These are phyloP conservation scores for Seriola dumerili DNA, from an alignment of 2,113 vertebrate species.

Conservation along the genomic window DNA sequence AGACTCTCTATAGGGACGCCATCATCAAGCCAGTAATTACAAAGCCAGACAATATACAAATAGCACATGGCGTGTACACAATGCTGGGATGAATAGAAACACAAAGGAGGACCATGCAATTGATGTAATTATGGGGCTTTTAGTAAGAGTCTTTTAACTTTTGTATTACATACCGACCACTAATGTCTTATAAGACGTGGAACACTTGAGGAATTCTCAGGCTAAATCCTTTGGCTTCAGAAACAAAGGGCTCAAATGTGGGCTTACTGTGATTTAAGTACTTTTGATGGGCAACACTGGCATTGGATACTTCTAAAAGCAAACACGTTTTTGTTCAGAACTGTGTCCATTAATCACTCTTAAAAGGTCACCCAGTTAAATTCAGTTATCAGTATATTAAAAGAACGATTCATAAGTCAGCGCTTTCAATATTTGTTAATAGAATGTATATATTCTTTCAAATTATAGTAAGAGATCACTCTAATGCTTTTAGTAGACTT, in stretches of 20 bases:
- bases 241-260: slow-evolving; percentile 38
- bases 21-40: slow-evolving; percentile 48
- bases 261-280: slow-evolving; percentile 8
- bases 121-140: slow-evolving; percentile 48
- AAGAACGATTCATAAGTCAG: not conserved
- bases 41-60: slow-evolving; percentile 55
- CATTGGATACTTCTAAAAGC: not conserved
- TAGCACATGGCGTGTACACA: slow-evolving; percentile 41
- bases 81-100: slow-evolving; percentile 26
- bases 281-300: slow-evolving; percentile 15
- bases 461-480: too few relatives aligned
- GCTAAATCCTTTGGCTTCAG: slow-evolving; percentile 30
- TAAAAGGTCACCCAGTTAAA: not conserved
- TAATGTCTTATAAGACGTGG: slow-evolving; percentile 34
- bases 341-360: not conserved
- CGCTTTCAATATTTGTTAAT: too few relatives aligned
- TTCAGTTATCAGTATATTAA: not conserved
- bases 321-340: not conserved
- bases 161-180: slow-evolving; percentile 4
- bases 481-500: not conserved
- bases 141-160: slow-evolving; percentile 32
- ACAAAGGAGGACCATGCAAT: slow-evolving; percentile 14
- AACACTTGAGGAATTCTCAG: slow-evolving; percentile 23
- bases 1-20: slow-evolving; percentile 29
- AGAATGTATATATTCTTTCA: too few relatives aligned